Evolutionary conservation across 2,113 vertebrate species (phyloP).

Genomic region (Cyanoramphus novaezelandiae): DNA sequence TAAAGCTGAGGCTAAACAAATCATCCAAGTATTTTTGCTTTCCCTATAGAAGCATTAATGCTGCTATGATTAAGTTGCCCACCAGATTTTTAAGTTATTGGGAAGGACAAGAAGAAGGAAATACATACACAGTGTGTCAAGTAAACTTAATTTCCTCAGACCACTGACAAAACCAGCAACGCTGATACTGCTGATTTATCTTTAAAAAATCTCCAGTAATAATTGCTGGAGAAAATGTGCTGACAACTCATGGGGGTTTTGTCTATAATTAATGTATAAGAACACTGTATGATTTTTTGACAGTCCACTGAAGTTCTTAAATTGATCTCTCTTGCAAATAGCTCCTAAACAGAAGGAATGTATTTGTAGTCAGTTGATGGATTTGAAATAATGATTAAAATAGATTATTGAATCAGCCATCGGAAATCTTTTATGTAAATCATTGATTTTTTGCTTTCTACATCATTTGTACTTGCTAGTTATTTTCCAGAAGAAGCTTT

Average conservation of each 20-base stretch:
- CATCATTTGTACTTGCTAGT: not conserved
- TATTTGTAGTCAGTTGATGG: conserved; percentile 7
- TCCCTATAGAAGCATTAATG: not conserved
- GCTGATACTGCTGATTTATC: not conserved
- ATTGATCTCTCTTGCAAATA: conserved; percentile 1
- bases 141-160: not conserved
- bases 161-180: not conserved
- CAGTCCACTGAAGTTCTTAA: not conserved
- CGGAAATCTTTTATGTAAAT: not conserved
- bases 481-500: not conserved
- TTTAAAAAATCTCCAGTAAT: not conserved
- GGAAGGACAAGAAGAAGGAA: not conserved
- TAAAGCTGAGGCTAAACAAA: not conserved
- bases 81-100: not conserved
- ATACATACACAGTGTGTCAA: not conserved
- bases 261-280: not conserved
- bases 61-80: not conserved
- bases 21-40: not conserved
- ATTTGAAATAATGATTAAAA: conserved; percentile 1
- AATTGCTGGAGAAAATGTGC: conserved; percentile 21
- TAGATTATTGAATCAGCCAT: conserved; percentile 12
- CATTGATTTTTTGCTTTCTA: not conserved
- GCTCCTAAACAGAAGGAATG: not conserved
- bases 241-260: not conserved
- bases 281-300: conserved; percentile 16